phyloP scores from a whole-genome alignment of 2,888 invertebrate genomes.

The Schrankia costaestrigalis region DNA sequence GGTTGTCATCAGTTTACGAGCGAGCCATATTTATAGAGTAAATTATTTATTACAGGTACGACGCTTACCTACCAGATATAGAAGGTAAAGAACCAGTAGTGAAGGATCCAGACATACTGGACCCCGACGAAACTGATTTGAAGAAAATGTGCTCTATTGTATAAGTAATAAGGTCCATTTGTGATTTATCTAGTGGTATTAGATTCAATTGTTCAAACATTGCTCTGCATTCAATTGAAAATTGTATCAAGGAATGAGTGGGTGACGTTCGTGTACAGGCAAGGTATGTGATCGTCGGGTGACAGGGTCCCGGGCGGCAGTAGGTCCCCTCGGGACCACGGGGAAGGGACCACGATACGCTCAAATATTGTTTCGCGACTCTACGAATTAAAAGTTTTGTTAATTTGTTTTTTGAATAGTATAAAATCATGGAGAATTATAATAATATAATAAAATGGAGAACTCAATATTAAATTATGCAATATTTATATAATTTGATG shows the following conservation, averaged over 20 bases:
- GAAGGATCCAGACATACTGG: slow-evolving; percentile 22
- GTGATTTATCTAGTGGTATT: neutral
- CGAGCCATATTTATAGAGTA: neutral
- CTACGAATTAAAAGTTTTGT: too few relatives aligned
- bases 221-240: too few relatives aligned
- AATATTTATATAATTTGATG: slow-evolving; percentile 10
- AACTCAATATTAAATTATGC: slow-evolving; percentile 9
- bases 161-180: slow-evolving; percentile 10
- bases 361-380: slow-evolving; percentile 20
- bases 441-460: too few relatives aligned
- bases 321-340: slow-evolving; percentile 21
- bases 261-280: neutral
- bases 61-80: slow-evolving; percentile 41
- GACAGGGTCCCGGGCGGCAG: too few relatives aligned
- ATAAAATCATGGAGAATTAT: too few relatives aligned
- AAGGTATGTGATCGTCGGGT: neutral
- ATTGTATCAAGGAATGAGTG: too few relatives aligned
- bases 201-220: too few relatives aligned
- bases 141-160: slow-evolving; percentile 78
- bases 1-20: too few relatives aligned
- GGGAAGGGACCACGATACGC: slow-evolving; percentile 14
- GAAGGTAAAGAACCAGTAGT: slow-evolving; percentile 27
- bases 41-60: slow-evolving; percentile 10
- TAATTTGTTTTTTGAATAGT: too few relatives aligned
- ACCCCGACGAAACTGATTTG: slow-evolving; percentile 66